Evolutionary conservation across 2,797 vertebrate species (phyloP).

Genomic region (Macrochelys suwanniensis): DNA sequence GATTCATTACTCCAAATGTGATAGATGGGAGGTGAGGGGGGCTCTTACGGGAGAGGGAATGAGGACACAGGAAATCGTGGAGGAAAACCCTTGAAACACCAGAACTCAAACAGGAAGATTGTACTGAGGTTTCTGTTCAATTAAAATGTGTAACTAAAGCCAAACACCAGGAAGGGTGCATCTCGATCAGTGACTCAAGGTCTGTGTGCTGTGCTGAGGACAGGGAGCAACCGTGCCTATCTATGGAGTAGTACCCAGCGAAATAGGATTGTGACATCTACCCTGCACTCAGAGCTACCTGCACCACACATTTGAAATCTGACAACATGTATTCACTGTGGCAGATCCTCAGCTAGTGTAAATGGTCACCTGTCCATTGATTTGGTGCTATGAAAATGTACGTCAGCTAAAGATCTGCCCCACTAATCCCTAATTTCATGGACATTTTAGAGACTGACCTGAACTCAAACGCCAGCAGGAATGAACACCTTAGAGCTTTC

Average conservation of each 20-base stretch:
- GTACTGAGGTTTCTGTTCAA: background rate
- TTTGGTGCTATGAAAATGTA: slow-evolving; percentile 6
- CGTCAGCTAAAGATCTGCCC: slow-evolving; percentile 29
- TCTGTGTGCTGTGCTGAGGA: background rate
- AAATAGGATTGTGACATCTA: background rate
- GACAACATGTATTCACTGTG: background rate
- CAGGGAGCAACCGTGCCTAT: background rate
- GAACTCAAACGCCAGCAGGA: background rate
- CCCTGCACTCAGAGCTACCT: background rate
- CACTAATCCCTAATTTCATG: background rate
- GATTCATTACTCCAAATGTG: background rate
- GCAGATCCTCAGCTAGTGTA: background rate
- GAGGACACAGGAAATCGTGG: background rate
- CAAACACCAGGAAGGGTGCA: background rate
- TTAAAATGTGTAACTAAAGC: background rate
- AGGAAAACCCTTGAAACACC: background rate
- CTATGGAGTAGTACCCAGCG: background rate
- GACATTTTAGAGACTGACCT: background rate
- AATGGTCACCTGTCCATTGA: background rate
- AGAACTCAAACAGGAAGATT: background rate
- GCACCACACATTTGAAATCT: background rate
- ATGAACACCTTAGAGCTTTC: background rate
- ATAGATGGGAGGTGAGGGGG: background rate
- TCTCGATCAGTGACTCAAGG: background rate
- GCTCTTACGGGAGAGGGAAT: background rate